Base-by-base conservation (phyloP, 2,888 invertebrate genomes). In the Nymphalis c-album region DNA sequence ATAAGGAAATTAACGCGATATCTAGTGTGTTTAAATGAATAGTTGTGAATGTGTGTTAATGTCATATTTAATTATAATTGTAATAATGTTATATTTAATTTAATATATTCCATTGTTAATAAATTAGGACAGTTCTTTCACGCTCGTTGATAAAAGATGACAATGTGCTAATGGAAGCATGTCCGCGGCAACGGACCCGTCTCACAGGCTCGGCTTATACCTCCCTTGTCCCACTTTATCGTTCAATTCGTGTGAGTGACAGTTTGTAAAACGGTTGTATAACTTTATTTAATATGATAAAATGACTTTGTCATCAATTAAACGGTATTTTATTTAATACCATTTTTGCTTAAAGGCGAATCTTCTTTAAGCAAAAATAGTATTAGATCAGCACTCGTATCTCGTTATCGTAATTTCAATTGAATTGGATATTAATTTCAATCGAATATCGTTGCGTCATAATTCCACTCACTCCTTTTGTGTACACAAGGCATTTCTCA, bases 111-210 rank as follows among this genome's bases (percentile, higher is more conserved):
- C 59, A 40, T 67, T 63, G 59, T 59, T 17, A 17, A n/a, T 45
- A 20, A 70, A 47, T 60, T 53, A 40, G 35, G 26, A 47, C n/a
- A 16, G 70, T 64, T 63, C 63, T 71, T 69, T 71, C 75, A 77
- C 74, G 75, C 67, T 75, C 69, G 73, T 76, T 78, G 71, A 74
- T 35, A 35, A 22, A 40, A 55, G 73, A 75, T 72, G 77, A 85
- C 85, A 84, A 84, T 81, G 84, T 81, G 81, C 68, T 78, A 77
- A 82, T 71, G 81, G 77, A 78, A 79, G 81, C 85, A 75, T 85
- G 76, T 74, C 77, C 62, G 68, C 73, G 65, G 76, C 71, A 75
- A 77, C 74, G 68, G 31, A 55, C 53, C 53, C 26, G 53, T 55
- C 74, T 72, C 75, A 40, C 73, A 55, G 68, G 66, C 75, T 71